These are phyloP conservation scores for Fundulus diaphanus DNA, from an alignment of 2,797 vertebrate species.

Conservation along the genomic window DNA sequence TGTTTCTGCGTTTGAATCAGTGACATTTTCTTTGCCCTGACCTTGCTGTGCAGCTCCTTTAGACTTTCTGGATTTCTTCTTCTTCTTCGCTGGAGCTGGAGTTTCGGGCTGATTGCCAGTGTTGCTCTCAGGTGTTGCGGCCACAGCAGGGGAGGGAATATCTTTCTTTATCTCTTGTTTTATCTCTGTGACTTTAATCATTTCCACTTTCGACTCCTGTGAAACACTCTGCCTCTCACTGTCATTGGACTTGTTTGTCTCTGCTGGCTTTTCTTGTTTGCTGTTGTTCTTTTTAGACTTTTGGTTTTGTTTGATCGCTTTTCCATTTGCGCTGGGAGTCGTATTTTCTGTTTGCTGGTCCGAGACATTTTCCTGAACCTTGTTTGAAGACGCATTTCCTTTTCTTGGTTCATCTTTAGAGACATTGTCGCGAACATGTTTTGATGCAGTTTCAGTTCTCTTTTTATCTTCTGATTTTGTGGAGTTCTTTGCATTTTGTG, in stretches of 20 bases:
- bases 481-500: slow-evolving; percentile 54
- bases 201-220: slow-evolving; percentile 40
- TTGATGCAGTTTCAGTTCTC: slow-evolving; percentile 48
- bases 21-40: slow-evolving; percentile 63
- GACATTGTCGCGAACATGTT: slow-evolving; percentile 36
- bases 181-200: slow-evolving; percentile 48
- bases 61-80: slow-evolving; percentile 82
- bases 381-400: slow-evolving; percentile 41
- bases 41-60: slow-evolving; percentile 60
- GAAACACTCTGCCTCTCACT: slow-evolving; percentile 54
- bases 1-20: slow-evolving; percentile 60
- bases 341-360: slow-evolving; percentile 50
- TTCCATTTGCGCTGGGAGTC: slow-evolving; percentile 47
- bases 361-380: slow-evolving; percentile 48
- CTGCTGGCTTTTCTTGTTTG: slow-evolving; percentile 70
- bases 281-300: slow-evolving; percentile 76
- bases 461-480: slow-evolving; percentile 61
- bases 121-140: slow-evolving; percentile 15
- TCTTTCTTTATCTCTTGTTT: slow-evolving; percentile 63
- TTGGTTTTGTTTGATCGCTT: slow-evolving; percentile 66
- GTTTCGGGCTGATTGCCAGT: slow-evolving; percentile 59
- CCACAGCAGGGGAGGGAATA: slow-evolving; percentile 24
- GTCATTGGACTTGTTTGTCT: slow-evolving; percentile 51
- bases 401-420: slow-evolving; percentile 62
- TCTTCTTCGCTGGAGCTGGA: slow-evolving; percentile 69